Evolutionary conservation across 2,797 vertebrate genomes (phyloP).

Genomic region (Phyllotis vaccarum): DNA sequence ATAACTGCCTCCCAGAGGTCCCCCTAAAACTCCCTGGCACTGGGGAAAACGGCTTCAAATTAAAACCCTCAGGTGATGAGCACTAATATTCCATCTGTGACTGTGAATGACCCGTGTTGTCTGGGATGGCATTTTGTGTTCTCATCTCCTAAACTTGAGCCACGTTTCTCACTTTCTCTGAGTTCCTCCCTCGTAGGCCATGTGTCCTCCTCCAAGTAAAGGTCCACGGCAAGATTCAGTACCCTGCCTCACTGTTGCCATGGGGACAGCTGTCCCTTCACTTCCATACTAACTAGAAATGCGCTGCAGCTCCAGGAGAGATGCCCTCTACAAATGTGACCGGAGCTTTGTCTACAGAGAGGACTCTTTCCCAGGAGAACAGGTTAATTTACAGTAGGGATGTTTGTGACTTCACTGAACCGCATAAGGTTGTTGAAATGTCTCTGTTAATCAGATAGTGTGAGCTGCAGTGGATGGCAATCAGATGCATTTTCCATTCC

Average conservation of each 20-base stretch:
- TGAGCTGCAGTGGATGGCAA: neutral
- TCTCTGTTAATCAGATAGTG: neutral
- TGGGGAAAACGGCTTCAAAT: neutral
- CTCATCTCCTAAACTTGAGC: neutral
- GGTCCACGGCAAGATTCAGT: neutral
- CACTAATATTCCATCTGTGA: no score
- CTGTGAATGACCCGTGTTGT: neutral
- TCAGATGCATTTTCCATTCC: conserved; percentile 64
- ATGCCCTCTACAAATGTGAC: neutral
- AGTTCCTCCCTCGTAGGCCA: neutral
- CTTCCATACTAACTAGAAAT: neutral
- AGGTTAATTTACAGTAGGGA: neutral
- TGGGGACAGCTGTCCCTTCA: neutral
- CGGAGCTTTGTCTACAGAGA: neutral
- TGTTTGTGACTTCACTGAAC: neutral
- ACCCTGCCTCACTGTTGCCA: neutral
- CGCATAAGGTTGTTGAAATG: neutral
- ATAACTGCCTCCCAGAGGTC: neutral
- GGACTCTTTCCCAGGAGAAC: neutral
- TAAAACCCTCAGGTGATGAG: neutral
- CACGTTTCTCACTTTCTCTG: neutral
- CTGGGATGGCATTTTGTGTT: neutral
- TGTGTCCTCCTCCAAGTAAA: no score
- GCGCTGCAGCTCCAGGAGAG: neutral
- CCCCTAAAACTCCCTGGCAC: neutral